phyloP scores from a whole-genome alignment of 1,140 invertebrate species.

The Globodera rostochiensis region DNA sequence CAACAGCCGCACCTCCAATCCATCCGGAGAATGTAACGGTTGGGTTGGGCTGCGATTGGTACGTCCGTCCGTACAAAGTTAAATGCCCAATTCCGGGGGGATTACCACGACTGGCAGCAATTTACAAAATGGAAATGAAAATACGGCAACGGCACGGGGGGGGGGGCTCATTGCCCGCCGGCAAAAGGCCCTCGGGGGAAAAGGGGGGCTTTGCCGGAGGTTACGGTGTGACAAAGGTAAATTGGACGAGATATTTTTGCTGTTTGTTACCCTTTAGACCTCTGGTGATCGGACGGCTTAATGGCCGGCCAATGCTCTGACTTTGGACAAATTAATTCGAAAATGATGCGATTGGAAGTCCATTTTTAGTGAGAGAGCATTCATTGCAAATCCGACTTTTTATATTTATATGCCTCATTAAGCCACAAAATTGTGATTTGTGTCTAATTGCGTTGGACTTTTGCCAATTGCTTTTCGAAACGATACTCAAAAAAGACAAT shows the following conservation, averaged over 20 bases:
- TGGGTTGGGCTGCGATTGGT: background rate
- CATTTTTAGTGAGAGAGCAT: no score
- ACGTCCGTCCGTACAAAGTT: background rate
- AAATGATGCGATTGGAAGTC: no score
- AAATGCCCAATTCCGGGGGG: conserved; percentile 14
- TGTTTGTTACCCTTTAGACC: no score
- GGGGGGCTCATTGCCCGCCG: background rate
- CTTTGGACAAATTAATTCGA: no score
- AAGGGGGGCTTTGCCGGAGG: background rate
- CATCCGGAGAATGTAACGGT: background rate
- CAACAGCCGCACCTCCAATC: background rate
- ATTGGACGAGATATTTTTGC: background rate
- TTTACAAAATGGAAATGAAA: conserved; percentile 21
- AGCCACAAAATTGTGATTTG: no score
- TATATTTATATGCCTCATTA: no score
- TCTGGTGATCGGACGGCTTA: no score
- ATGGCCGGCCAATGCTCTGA: no score
- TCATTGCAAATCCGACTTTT: no score
- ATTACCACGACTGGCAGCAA: conserved; percentile 4
- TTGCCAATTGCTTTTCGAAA: no score
- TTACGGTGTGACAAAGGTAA: background rate
- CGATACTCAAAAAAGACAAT: no score
- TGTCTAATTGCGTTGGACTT: no score
- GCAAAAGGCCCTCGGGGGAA: background rate
- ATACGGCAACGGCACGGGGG: background rate